Evolutionary conservation across 2,888 invertebrate genomes (phyloP).

Genomic region (Meiosimyza decipiens): DNA sequence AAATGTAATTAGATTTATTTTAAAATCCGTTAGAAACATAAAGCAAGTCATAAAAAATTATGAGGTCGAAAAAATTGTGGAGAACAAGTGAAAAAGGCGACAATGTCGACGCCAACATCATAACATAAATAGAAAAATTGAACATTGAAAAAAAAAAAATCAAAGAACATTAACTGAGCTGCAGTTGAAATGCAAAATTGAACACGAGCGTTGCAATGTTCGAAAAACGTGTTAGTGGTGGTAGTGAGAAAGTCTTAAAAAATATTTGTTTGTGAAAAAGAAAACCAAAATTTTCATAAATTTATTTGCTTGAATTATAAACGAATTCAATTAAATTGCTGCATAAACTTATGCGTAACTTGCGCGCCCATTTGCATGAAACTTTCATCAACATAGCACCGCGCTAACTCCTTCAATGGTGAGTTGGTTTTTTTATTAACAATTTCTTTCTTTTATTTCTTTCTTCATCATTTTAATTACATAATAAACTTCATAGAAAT

Average conservation of each 20-base stretch:
- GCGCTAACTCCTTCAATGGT: conserved; percentile 1
- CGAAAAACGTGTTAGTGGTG: too few species aligned
- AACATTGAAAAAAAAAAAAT: conserved; percentile 1
- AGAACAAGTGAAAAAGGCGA: neutral
- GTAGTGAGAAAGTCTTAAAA: too few species aligned
- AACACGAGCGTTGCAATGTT: too few species aligned
- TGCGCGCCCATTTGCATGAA: conserved; percentile 5
- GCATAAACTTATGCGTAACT: too few species aligned
- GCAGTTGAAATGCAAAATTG: conserved; percentile 1
- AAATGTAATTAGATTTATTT: conserved; percentile 32
- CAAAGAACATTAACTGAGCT: neutral
- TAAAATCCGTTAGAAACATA: conserved; percentile 30
- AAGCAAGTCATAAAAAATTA: conserved; percentile 27
- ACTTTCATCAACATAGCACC: conserved; percentile 1
- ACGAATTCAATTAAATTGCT: too few species aligned
- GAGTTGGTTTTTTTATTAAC: conserved; percentile 8
- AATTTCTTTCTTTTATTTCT: neutral
- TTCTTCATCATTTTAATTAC: too few species aligned
- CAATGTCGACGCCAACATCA: neutral
- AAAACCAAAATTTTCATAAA: too few species aligned
- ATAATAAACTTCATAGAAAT: conserved; percentile 16
- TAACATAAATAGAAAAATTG: neutral
- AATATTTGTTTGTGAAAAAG: too few species aligned
- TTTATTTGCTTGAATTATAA: too few species aligned
- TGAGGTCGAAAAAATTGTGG: conserved; percentile 3